phyloP scores from a whole-genome alignment of 2,888 invertebrate species.

The Acronicta alni region DNA sequence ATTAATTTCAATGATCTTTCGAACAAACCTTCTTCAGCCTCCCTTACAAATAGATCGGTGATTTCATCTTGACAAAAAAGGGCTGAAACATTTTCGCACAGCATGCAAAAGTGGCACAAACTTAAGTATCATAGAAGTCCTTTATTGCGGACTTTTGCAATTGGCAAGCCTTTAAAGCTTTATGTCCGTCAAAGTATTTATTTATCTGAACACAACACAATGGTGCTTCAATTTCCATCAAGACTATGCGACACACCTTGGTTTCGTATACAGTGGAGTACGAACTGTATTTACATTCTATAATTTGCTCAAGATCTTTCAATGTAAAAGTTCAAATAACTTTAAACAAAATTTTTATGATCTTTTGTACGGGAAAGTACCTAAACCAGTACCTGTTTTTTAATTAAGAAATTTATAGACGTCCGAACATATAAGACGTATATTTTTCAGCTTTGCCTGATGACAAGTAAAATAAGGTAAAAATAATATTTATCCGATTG shows the following conservation, averaged over 20 bases:
- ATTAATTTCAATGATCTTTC: constrained; percentile 67
- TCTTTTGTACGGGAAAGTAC: constrained; percentile 17
- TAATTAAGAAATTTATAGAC: constrained; percentile 30
- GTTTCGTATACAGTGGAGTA: constrained; percentile 7
- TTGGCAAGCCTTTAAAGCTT: constrained; percentile 48
- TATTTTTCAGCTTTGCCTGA: constrained; percentile 20
- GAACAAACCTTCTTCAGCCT: constrained; percentile 29
- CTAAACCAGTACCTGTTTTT: constrained; percentile 8
- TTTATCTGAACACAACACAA: constrained; percentile 61
- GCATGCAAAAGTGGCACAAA: neutral
- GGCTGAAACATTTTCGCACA: neutral
- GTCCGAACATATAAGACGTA: constrained; percentile 11
- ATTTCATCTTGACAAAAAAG: constrained; percentile 2
- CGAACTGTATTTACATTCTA: constrained; percentile 29
- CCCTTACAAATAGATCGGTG: constrained; percentile 17
- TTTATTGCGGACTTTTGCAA: neutral
- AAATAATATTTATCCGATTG: neutral
- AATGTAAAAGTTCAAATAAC: constrained; percentile 12
- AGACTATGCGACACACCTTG: constrained; percentile 31
- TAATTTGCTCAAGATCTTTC: constrained; percentile 29
- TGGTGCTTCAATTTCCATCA: constrained; percentile 71
- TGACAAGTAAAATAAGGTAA: constrained; percentile 25
- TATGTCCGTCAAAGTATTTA: constrained; percentile 60
- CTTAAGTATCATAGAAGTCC: neutral
- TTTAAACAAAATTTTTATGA: constrained; percentile 13